Evolutionary conservation across 2,797 vertebrate genomes (phyloP), one percentile per base, ranked within the genome.

Genomic region (Gephyroberyx darwinii): DNA sequence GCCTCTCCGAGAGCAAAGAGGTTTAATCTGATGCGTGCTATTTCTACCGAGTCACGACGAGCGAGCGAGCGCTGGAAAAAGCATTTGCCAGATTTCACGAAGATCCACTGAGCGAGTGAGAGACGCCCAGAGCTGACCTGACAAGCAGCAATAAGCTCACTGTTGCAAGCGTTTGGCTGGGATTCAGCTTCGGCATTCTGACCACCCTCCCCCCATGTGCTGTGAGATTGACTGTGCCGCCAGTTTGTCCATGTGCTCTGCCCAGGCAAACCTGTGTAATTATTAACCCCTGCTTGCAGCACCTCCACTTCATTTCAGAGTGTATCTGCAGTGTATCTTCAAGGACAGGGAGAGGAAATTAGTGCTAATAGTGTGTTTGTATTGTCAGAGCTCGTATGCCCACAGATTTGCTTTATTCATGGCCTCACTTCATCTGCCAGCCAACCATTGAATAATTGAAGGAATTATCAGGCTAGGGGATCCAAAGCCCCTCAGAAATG

Each of bases 401-500:
- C 84, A 80, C 78, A 87, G 90, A 89, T 89, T 89, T 92, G 70
- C 89, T 86, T 91, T 90, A 92, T 92, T 92, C 87, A 82, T 84
- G 87, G 82, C 66, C 86, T 86, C 80, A 87, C 87, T 91, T 90
- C 86, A 80, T 90, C 79, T 91, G 86, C 84, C 86, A 90, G 88
- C 86, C 75, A 86, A 75, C 71, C 86, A 81, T 87, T 92, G 86
- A 92, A 91, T 93, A 92, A 92, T 92, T 92, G 89, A 92, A 89
- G 86, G 89, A 91, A 88, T 92, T 89, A 92, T 90, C 90, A 91
- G 89, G 84, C 84, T 79, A 86, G 84, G 83, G 85, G 88, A 87
- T 89, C 90, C 89, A 89, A 91, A 91, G 86, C 89, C 88, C 88
- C 81, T 87, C 80, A 90, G 89, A 92, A 92, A 92, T 91, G 87